These are phyloP conservation scores for Sebastes schlegelii DNA, from an alignment of 2,113 vertebrate genomes.

Conservation along the genomic window DNA sequence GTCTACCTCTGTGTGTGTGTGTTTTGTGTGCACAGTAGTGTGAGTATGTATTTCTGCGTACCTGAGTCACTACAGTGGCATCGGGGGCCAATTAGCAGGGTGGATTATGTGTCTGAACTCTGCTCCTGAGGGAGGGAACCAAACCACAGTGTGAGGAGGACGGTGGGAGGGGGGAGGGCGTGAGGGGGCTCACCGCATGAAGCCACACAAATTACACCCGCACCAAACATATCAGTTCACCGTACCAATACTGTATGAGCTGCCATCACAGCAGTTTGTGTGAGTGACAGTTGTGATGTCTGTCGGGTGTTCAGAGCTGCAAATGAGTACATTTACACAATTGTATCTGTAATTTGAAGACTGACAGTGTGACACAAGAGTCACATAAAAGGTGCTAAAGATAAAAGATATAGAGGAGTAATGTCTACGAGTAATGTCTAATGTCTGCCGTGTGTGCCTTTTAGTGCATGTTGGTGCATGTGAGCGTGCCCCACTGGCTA, in stretches of 20 bases:
- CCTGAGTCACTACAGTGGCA: conserved; percentile 70
- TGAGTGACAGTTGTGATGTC: conserved; percentile 39
- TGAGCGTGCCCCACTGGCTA: no score
- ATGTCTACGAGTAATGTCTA: no score
- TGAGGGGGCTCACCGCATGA: conserved; percentile 37
- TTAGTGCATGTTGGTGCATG: no score
- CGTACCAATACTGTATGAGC: conserved; percentile 26
- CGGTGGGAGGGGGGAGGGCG: background rate
- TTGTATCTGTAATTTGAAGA: background rate
- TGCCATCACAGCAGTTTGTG: conserved; percentile 36
- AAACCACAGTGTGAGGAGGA: conserved; percentile 45
- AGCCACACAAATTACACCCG: conserved; percentile 54
- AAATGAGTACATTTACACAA: conserved; percentile 5
- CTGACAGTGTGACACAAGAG: no score
- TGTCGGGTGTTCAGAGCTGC: conserved; percentile 10
- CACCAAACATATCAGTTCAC: conserved; percentile 45
- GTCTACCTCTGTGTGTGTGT: background rate
- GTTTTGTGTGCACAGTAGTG: conserved; percentile 1
- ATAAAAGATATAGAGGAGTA: no score
- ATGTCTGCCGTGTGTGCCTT: no score
- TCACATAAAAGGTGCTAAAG: no score
- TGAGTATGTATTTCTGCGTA: conserved; percentile 61
- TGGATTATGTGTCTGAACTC: conserved; percentile 76
- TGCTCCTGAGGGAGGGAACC: conserved; percentile 61
- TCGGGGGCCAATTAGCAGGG: conserved; percentile 77